phyloP scores from a whole-genome alignment of 2,888 invertebrate genomes.

The Thecocarcelia acutangulata region DNA sequence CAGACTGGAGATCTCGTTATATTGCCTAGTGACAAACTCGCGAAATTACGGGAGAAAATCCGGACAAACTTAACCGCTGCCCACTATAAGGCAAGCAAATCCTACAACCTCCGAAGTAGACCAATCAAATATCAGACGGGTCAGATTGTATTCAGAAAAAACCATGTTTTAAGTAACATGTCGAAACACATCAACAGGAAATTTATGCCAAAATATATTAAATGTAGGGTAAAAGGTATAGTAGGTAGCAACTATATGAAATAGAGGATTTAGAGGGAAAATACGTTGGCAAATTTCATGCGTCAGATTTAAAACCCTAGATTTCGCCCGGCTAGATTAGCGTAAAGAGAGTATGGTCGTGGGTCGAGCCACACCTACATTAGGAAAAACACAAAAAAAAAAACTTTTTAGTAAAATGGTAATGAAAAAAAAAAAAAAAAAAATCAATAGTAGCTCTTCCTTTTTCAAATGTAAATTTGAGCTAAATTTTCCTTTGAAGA shows the following conservation, averaged over 20 bases:
- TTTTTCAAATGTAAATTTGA: slow-evolving; percentile 31
- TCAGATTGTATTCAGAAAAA: background rate
- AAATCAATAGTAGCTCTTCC: background rate
- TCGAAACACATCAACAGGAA: background rate
- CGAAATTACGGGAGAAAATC: background rate
- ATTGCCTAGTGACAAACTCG: too few species aligned
- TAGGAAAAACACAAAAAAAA: too few species aligned
- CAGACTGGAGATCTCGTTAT: too few species aligned
- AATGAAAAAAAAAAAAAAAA: background rate
- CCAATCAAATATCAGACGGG: background rate
- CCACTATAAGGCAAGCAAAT: background rate
- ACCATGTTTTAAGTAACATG: background rate
- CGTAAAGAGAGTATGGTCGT: too few species aligned
- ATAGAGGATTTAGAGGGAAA: too few species aligned
- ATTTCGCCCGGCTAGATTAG: too few species aligned
- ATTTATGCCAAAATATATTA: background rate
- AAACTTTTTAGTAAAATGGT: background rate
- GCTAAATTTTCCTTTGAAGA: too few species aligned
- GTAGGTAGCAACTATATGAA: too few species aligned
- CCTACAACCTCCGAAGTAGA: background rate
- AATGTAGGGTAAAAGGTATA: too few species aligned
- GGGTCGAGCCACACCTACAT: too few species aligned
- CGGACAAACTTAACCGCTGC: background rate
- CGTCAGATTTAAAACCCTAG: too few species aligned
- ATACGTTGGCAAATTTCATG: too few species aligned